These are phyloP conservation scores for Acanthaster planci DNA, from an alignment of 35 echinoderm and acorn worm genomes.

Conservation along the genomic window DNA sequence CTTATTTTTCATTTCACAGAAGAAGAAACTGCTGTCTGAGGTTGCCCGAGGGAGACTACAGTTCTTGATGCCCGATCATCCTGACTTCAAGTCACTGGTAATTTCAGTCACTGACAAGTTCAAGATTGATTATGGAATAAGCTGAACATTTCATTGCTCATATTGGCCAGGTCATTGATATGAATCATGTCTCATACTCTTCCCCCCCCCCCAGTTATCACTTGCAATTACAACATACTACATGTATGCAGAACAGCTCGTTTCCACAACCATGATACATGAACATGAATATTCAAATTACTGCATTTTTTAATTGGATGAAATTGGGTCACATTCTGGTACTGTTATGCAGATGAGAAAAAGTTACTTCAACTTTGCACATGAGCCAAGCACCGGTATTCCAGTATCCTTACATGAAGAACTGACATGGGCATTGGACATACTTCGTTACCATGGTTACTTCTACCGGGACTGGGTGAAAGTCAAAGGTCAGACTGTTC, in stretches of 20 bases:
- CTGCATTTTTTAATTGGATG: too few species aligned
- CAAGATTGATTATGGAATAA: too few species aligned
- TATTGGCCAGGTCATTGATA: too few species aligned
- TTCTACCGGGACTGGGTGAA: constrained; percentile 63
- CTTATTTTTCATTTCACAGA: neutral
- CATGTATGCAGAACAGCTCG: too few species aligned
- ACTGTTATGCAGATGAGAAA: constrained; percentile 23
- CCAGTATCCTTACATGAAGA: constrained; percentile 36
- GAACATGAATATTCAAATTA: too few species aligned
- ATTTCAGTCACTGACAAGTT: neutral
- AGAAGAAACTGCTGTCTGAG: neutral
- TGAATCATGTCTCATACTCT: too few species aligned
- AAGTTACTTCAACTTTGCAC: constrained; percentile 53
- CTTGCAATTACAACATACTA: too few species aligned
- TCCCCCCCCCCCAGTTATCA: too few species aligned
- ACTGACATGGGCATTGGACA: constrained; percentile 69
- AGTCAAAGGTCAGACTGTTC: constrained; percentile 39
- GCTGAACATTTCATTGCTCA: too few species aligned
- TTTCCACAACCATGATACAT: too few species aligned
- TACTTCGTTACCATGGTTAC: constrained; percentile 40
- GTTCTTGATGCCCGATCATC: neutral
- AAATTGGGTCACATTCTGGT: too few species aligned
- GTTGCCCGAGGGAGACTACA: neutral
- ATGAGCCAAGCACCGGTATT: constrained; percentile 2
- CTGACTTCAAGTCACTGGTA: neutral